Evolutionary conservation across 2,797 vertebrate species (phyloP).

Genomic region (Furcifer pardalis): DNA sequence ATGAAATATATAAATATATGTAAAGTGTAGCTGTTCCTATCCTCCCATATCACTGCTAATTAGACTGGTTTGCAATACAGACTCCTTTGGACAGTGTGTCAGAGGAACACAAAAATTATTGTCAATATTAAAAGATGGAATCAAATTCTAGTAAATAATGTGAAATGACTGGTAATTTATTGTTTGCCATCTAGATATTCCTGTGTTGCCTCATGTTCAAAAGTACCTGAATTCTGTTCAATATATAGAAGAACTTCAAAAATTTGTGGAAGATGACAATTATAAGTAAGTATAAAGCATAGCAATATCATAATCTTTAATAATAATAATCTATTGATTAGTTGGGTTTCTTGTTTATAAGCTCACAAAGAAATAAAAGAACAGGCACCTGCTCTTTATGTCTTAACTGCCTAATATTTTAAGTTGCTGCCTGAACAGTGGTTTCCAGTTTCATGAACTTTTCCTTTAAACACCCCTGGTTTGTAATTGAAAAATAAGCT

Average conservation of each 20-base stretch:
- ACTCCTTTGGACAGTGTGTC: background rate
- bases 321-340: background rate
- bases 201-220: slow-evolving; percentile 94
- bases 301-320: rapidly evolving
- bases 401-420: background rate
- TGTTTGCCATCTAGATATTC: slow-evolving; percentile 84
- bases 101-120: background rate
- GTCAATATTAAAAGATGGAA: background rate
- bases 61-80: background rate
- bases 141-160: background rate
- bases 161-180: slow-evolving; percentile 35
- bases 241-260: slow-evolving; percentile 98
- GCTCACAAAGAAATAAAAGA: background rate
- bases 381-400: slow-evolving; percentile 11
- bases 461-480: background rate
- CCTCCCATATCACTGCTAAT: background rate
- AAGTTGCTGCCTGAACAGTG: background rate
- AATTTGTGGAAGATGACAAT: slow-evolving; percentile 99
- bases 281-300: slow-evolving; percentile 88
- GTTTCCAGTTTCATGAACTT: background rate
- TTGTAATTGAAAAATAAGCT: background rate
- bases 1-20: background rate
- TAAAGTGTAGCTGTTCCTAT: background rate
- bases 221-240: slow-evolving; percentile 98
- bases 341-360: slow-evolving; percentile 5